Evolutionary conservation across 1,140 invertebrate species (phyloP), one percentile per base, ranked within the genome.

Genomic region (Diachasmimorpha longicaudata): DNA sequence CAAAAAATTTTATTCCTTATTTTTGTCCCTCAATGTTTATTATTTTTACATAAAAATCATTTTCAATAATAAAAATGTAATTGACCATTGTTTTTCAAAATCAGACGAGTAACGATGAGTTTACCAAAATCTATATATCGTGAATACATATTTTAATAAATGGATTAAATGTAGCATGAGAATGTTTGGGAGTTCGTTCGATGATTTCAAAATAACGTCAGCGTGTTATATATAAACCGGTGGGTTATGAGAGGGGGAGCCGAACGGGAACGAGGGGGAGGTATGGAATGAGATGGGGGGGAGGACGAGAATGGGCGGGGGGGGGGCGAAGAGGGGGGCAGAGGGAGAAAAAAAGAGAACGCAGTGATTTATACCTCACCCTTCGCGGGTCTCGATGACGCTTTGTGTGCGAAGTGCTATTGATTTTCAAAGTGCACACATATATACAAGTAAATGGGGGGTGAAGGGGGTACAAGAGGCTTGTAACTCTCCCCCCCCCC

Each of bases 321-420:
- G 21, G 58, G 21, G 58, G 5, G 23, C 0, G 10, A 16, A 11
- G 19, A 14, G 19, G 4, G 21, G 6, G 31, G 19, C n/a, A 37
- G 55, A n/a, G 72, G 14, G 55, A 37, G 25, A 37, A 63, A 58
- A 73, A 67, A 37, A 48, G 21, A 48, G 31, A 31, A 37, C 31
- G 58, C 72, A 68, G 72, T 74, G 77, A 78, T 78, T 78, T 74
- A 74, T 78, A 72, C 66, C 66, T 78, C 77, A 67, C 72, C 72
- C 72, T 74, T 19, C 36, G 66, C 66, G 36, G 76, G 81, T 74
- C 66, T 79, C 82, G 79, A 82, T 81, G 82, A 83, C 80, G 77
- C 82, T 82, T 79, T 81, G 79, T 82, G 82, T 81, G 81, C 80
- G 78, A 82, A 83, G 82, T 82, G 75, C 77, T 84, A 84, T 84